Evolutionary conservation across 2,888 invertebrate species (phyloP), one percentile per base, ranked within the genome.

Genomic region (Chloroclysta siterata): DNA sequence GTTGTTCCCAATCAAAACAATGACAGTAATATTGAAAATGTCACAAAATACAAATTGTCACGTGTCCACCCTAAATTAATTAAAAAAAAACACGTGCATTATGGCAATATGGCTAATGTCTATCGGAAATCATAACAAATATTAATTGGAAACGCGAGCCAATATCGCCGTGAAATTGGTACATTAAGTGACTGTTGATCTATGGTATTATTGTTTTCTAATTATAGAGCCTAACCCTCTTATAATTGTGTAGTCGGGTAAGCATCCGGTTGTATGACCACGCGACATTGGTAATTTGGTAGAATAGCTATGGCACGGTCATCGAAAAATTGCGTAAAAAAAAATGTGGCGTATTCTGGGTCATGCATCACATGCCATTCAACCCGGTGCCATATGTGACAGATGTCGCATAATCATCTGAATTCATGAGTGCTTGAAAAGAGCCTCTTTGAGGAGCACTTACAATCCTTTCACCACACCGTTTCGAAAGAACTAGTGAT

Each of bases 121-220:
- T 55, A 51, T 63, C 63, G 63, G 63, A 63, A 66, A 60, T 63
- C 63, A 66, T 63, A 63, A 63, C 63, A 53, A 22, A 63, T 51
- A 66, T 60, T 63, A 66, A 63, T 60, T 60, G 53, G 54, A 63
- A 60, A 63, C 66, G 17, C 57, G 15, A 36, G 51, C 29, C 50
- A 66, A 66, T 60, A 42, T 52, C 15, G 53, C 47, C 41, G 52
- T 59, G 41, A 44, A 50, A 64, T 64, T 55, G 56, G 51, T 14
- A 4, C 46, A 36, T 17, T 48, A 46, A 15, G 39, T 46, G 14
- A 13, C 54, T 15, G 55, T 41, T 44, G 42, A 44, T 51, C 42
- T 50, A 42, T 54, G 8, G 7, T 44, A 44, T 42, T 60, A 41
- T 55, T 60, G 33, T 52, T 52, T 51, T 39, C 28, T 56, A 62